A percentile compares a stretch with the other conserved stretches of the same genome.
phyloP scores from a whole-genome alignment of 2,113 vertebrate genomes.

The Choloepus hoffmanni region DNA sequence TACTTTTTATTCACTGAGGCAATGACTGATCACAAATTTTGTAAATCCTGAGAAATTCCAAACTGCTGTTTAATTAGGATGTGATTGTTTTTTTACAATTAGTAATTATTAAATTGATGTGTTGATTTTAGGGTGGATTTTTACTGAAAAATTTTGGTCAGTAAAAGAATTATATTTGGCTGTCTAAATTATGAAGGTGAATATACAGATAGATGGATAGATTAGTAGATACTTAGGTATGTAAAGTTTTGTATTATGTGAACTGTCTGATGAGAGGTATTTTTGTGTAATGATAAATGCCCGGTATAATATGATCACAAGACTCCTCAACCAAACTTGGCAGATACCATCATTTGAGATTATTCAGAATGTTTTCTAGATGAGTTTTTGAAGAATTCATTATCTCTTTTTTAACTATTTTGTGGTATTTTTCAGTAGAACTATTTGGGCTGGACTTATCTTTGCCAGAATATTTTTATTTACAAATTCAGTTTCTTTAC shows the following conservation, averaged over 20 bases:
- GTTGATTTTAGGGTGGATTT: not conserved
- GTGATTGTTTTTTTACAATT: not conserved
- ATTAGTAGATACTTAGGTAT: not conserved
- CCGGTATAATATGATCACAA: not conserved
- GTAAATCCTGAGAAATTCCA: too few relatives aligned
- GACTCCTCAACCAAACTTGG: not conserved
- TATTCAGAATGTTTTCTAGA: not conserved
- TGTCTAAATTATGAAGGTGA: not conserved
- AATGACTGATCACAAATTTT: too few relatives aligned
- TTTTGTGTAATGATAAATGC: not conserved
- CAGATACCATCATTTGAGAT: not conserved
- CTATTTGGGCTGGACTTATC: too few relatives aligned
- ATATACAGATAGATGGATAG: not conserved
- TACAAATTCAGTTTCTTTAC: too few relatives aligned
- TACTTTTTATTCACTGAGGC: too few relatives aligned
- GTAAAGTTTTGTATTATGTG: not conserved
- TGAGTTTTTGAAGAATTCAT: too few relatives aligned
- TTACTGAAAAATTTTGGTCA: not conserved
- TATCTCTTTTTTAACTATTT: too few relatives aligned
- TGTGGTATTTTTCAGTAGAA: too few relatives aligned
- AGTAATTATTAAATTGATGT: not conserved
- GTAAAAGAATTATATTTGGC: slow-evolving; percentile 7
- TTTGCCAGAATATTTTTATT: too few relatives aligned
- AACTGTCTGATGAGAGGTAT: not conserved
- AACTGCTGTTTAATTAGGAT: not conserved